phyloP scores from a whole-genome alignment of 2,113 vertebrate species.

The Albula goreensis region DNA sequence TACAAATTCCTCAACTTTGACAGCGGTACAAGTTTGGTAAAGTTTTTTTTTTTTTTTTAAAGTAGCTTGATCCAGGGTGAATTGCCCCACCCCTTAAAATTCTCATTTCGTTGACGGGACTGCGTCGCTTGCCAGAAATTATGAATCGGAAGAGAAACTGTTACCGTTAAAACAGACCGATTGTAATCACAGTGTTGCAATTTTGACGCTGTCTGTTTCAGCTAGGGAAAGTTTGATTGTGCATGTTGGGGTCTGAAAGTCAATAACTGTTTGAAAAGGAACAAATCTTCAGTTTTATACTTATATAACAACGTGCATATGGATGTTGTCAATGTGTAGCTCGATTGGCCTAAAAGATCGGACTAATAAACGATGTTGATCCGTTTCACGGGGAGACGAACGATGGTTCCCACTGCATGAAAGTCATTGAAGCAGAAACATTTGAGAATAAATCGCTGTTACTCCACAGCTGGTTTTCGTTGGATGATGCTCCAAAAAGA shows the following conservation, averaged over 20 bases:
- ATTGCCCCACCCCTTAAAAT: constrained; percentile 73
- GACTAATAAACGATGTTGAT: background rate
- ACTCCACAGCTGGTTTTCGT: background rate
- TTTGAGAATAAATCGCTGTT: background rate
- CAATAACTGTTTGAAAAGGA: background rate
- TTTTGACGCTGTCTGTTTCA: background rate
- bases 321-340: background rate
- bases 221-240: background rate
- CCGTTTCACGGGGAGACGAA: background rate
- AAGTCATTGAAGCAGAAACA: background rate
- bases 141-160: constrained; percentile 44
- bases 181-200: background rate
- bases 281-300: background rate
- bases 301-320: background rate
- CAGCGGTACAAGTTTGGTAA: constrained; percentile 55
- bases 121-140: constrained; percentile 57
- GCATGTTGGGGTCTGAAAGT: background rate
- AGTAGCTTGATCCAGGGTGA: constrained; percentile 57
- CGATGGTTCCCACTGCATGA: background rate
- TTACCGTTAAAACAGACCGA: background rate
- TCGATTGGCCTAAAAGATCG: background rate
- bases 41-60: constrained; percentile 1
- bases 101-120: constrained; percentile 52
- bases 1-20: constrained; percentile 43
- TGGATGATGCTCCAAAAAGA: background rate